Conservation (phyloP, 2,797 vertebrate genomes). For the Zonotrichia albicollis region DNA sequence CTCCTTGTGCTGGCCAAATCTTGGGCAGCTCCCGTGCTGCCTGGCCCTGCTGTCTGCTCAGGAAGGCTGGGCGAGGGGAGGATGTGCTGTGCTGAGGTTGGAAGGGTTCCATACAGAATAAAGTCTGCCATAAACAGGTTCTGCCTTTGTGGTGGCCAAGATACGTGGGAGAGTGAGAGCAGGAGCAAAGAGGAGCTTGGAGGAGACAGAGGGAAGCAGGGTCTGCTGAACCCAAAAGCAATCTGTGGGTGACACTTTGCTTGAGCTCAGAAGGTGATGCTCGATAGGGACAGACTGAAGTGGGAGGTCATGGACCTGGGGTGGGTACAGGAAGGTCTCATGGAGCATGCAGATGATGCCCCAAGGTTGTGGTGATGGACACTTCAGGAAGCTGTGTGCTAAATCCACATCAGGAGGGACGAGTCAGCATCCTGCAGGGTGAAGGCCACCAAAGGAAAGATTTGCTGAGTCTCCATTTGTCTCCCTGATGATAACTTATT, state of each 20-base stretch:
- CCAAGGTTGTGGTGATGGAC: background rate
- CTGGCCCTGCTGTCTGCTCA: background rate
- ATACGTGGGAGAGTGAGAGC: background rate
- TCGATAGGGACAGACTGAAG: background rate
- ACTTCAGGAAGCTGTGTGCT: constrained; percentile 11
- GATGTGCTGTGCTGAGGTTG: background rate
- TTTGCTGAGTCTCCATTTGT: background rate
- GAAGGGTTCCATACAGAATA: background rate
- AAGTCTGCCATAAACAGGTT: background rate
- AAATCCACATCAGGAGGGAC: background rate
- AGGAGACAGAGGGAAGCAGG: accelerated
- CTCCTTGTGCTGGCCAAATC: background rate
- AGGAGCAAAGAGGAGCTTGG: background rate
- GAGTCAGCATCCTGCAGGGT: constrained; percentile 39
- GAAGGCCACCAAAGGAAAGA: constrained; percentile 16
- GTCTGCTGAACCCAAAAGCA: background rate
- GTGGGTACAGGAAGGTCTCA: background rate
- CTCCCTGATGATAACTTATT: constrained; percentile 37
- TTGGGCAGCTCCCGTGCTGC: background rate
- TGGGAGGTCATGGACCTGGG: background rate
- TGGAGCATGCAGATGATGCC: background rate
- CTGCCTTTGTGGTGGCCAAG: background rate
- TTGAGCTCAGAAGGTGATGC: background rate
- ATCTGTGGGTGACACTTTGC: background rate
- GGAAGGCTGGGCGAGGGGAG: background rate